Evolutionary conservation across 2,113 vertebrate species (phyloP), one percentile per base, ranked within the genome.

Genomic region (Thermophis baileyi): DNA sequence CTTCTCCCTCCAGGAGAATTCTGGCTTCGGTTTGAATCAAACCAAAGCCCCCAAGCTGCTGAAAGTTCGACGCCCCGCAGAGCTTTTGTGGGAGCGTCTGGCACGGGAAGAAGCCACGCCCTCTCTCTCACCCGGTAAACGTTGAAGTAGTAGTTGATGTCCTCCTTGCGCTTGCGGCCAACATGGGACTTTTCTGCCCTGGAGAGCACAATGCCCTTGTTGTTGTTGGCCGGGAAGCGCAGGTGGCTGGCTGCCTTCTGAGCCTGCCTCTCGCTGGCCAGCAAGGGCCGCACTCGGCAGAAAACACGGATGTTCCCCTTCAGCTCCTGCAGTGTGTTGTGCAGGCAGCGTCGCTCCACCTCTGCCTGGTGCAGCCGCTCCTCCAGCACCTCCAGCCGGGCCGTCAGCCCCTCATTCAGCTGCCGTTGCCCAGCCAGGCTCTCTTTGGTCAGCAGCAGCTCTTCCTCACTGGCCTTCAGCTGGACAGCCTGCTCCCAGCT

Each of bases 221-320:
- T 93, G 92, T 98, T 98, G 5, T 93, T 89, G 2, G 95, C 0
- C 0, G 98, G 94, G 25, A 98, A 98, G 69, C 97, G 94, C 27
- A 99, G 97, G 92, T 98, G 98, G 24, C 89, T 95, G 81, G 93
- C 93, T 0, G 91, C 49, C 25, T 63, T 85, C 40, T 85, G 30
- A 0, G 94, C 91, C 57, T 96, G 94, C 4, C 94, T 16, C 10
- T 97, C 97, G 14, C 97, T 96, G 0, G 44, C 85, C 50, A 98
- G 96, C 35, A 98, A 93, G 0, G 98, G 99, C n/a, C 98, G 98
- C 46, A 99, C 98, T 69, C 98, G 97, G 95, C 99, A 99, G 91
- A 99, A 99, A 0, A 99, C 99, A 0, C 98, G 97, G 94, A 99
- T 99, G 69, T 99, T 99, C 2, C 98, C 99, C 98, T 99, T 99